Evolutionary conservation across 2,888 invertebrate species (phyloP).

Genomic region (Macaria notata): DNA sequence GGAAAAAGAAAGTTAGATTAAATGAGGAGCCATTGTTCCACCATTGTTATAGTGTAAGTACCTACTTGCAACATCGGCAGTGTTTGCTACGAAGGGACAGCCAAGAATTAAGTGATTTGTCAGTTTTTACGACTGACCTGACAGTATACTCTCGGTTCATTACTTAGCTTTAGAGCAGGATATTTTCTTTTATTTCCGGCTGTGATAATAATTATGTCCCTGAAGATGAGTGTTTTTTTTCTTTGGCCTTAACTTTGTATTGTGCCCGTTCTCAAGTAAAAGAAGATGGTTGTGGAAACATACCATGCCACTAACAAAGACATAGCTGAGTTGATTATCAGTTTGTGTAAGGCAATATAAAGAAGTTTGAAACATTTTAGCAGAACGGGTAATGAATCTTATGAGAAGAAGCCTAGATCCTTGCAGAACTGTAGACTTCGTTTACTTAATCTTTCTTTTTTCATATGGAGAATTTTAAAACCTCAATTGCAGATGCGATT

Average conservation of each 20-base stretch:
- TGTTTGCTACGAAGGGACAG: constrained; percentile 36
- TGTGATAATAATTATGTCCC: background rate
- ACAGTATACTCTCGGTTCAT: constrained; percentile 10
- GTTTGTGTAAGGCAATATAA: too few relatives aligned
- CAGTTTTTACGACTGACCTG: constrained; percentile 22
- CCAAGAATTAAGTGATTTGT: constrained; percentile 31
- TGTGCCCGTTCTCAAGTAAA: background rate
- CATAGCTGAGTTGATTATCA: too few relatives aligned
- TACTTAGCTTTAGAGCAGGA: constrained; percentile 4
- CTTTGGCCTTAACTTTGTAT: too few relatives aligned
- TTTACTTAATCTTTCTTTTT: too few relatives aligned
- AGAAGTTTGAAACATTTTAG: too few relatives aligned
- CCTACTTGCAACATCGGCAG: constrained; percentile 45
- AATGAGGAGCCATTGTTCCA: constrained; percentile 61
- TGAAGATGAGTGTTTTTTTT: background rate
- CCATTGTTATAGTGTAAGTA: constrained; percentile 56
- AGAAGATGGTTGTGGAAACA: too few relatives aligned
- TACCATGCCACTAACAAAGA: too few relatives aligned
- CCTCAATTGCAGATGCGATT: too few relatives aligned
- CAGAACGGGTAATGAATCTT: too few relatives aligned
- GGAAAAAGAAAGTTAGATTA: constrained; percentile 75
- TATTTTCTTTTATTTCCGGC: constrained; percentile 6
- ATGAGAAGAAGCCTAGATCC: too few relatives aligned
- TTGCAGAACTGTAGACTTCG: too few relatives aligned
- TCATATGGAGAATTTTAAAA: too few relatives aligned